phyloP scores from a whole-genome alignment of 2,797 vertebrate species.

The Microtus obscurus region DNA sequence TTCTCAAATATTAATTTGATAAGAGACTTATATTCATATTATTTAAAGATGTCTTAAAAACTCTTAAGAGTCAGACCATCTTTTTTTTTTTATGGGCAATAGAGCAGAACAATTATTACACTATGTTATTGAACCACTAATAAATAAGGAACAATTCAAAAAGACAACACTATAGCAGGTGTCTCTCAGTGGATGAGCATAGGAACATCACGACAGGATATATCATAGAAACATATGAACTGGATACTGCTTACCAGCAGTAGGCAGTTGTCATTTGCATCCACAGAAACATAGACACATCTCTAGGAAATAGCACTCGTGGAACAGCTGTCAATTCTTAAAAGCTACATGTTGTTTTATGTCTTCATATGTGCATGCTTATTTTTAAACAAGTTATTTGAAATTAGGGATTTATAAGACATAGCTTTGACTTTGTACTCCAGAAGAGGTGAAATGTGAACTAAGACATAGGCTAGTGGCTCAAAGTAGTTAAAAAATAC shows the following conservation, averaged over 20 bases:
- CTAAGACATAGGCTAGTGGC: background rate
- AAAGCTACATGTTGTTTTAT: background rate
- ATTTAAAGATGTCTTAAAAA: background rate
- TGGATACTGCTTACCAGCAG: background rate
- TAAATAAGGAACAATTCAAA: background rate
- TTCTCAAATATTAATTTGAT: background rate
- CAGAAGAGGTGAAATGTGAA: background rate
- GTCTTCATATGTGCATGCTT: too few relatives aligned
- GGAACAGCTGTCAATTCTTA: background rate
- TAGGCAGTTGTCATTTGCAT: background rate
- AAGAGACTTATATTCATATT: background rate
- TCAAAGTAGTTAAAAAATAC: background rate
- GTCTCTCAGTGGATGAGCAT: background rate
- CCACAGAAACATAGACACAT: background rate
- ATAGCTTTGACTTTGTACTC: background rate
- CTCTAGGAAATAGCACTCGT: background rate
- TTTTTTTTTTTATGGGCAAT: background rate
- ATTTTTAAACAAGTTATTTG: constrained; percentile 81
- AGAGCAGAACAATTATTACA: background rate
- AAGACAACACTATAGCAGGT: background rate
- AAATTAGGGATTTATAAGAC: constrained; percentile 33
- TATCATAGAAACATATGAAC: background rate
- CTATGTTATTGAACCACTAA: too few relatives aligned
- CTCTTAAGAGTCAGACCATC: too few relatives aligned
- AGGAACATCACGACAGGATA: background rate